A percentile compares a stretch with the other conserved stretches of the same genome.
phyloP scores from a whole-genome alignment of 2,797 vertebrate species.

The Amniataba percoides region DNA sequence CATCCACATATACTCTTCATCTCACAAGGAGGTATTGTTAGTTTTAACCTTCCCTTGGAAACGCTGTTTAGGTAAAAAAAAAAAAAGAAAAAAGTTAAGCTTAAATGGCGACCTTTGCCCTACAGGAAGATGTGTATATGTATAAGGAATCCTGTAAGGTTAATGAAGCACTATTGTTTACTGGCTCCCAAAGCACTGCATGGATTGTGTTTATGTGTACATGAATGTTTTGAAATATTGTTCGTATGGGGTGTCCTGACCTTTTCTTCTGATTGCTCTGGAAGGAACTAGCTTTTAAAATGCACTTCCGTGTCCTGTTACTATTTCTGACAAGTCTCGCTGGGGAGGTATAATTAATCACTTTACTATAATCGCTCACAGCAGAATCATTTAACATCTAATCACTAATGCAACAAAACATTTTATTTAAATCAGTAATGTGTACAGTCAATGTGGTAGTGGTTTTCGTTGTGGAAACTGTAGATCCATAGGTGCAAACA shows the following conservation, averaged over 20 bases:
- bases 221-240: slow-evolving; percentile 58
- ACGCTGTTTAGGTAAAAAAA: slow-evolving; percentile 18
- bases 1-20: slow-evolving; percentile 25
- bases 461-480: slow-evolving; percentile 19
- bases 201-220: slow-evolving; percentile 69
- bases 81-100: background rate
- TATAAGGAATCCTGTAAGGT: slow-evolving; percentile 36
- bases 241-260: slow-evolving; percentile 45
- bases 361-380: slow-evolving; percentile 15
- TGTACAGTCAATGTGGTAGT: slow-evolving; percentile 1
- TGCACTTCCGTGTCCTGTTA: slow-evolving; percentile 45
- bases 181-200: slow-evolving; percentile 68
- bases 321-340: slow-evolving; percentile 23
- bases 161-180: slow-evolving; percentile 34
- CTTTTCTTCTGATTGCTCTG: slow-evolving; percentile 57
- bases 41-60: slow-evolving; percentile 44
- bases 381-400: slow-evolving; percentile 5
- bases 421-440: slow-evolving; percentile 23
- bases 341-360: slow-evolving; percentile 26
- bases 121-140: slow-evolving; percentile 52
- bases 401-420: slow-evolving; percentile 11
- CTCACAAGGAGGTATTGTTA: slow-evolving; percentile 29
- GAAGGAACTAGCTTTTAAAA: slow-evolving; percentile 57
- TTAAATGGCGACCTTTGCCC: slow-evolving; percentile 54
- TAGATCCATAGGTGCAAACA: slow-evolving; percentile 27